Percentiles rank a stretch among this genome's conserved stretches.
Conservation (phyloP, 2,888 invertebrate species). For the Phortica okadai region DNA sequence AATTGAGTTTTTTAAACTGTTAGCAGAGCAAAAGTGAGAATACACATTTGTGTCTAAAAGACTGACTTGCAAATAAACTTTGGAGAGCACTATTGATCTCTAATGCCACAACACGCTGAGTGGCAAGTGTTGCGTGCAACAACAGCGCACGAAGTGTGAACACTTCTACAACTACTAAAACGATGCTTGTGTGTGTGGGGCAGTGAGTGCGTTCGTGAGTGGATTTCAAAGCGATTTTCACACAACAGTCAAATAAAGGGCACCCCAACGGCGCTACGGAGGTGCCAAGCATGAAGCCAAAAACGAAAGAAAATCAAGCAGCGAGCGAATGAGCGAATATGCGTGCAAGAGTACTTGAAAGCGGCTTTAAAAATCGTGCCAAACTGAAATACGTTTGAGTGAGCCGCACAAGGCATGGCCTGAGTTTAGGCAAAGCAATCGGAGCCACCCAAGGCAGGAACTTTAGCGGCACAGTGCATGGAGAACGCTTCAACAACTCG, state of each 20-base stretch:
- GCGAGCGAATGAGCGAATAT: neutral
- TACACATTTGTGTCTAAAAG: too few species aligned
- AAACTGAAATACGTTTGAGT: neutral
- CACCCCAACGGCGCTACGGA: neutral
- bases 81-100: too few species aligned
- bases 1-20: too few species aligned
- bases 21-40: too few species aligned
- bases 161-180: conserved; percentile 32
- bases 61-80: too few species aligned
- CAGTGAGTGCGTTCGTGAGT: conserved; percentile 11
- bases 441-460: neutral
- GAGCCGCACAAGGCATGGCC: neutral
- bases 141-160: too few species aligned
- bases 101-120: too few species aligned
- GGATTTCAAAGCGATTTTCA: conserved; percentile 36
- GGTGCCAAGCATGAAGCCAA: conserved; percentile 44
- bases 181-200: neutral
- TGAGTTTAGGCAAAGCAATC: too few species aligned
- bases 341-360: neutral
- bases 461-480: too few species aligned
- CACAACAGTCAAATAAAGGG: conserved; percentile 13
- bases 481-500: conserved; percentile 30
- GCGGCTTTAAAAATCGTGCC: neutral
- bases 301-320: conserved; percentile 25
- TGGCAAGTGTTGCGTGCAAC: too few species aligned